Evolutionary conservation across 2,113 vertebrate species (phyloP), one percentile per base, ranked within the genome.

Genomic region (Gila orcuttii): DNA sequence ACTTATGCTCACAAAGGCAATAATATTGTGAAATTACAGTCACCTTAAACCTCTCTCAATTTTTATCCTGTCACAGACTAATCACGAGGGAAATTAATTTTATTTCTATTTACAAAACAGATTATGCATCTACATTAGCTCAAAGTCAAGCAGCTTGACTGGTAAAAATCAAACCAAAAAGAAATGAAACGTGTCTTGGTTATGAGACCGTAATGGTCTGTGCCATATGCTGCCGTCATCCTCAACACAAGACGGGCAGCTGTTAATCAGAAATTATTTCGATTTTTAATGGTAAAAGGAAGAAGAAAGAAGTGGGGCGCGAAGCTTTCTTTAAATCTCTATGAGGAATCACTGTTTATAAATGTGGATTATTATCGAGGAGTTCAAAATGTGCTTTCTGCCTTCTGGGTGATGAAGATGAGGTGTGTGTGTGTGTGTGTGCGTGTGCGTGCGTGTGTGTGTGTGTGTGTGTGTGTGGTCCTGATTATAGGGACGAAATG

Each of bases 101-200:
- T 12, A 79, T 57, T 79, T 79, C 21, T 79, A 42, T 79, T 79
- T 42, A 60, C 55, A 60, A 78, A 57, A 23, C 31, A 79, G 6
- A 39, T 39, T 25, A 21, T 79, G n/a, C 3, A 25, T 60, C 17
- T 62, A 25, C 12, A 62, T 79, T 45, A 80, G 36, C n/a, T 28
- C 59, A 60, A 79, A 55, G 33, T 42, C 31, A 60, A 59, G 77
- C 55, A 10, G 59, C 59, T 64, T 12, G 3, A 28, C 6, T 45
- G 23, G 3, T n/a, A 64, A 64, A 80, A 19, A 47, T 80, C 25
- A 5, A 80, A 64, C 78, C 23, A 19, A 91, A 91, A 92, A 90
- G 89, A 91, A 92, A 93, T 93, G 0, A 94, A 95, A 92, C 94
- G 93, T 96, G 95, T 95, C 94, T 95, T 94, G 94, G 93, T 92